Evolutionary conservation across 2,113 vertebrate species (phyloP).

Genomic region (Kryptolebias marmoratus): DNA sequence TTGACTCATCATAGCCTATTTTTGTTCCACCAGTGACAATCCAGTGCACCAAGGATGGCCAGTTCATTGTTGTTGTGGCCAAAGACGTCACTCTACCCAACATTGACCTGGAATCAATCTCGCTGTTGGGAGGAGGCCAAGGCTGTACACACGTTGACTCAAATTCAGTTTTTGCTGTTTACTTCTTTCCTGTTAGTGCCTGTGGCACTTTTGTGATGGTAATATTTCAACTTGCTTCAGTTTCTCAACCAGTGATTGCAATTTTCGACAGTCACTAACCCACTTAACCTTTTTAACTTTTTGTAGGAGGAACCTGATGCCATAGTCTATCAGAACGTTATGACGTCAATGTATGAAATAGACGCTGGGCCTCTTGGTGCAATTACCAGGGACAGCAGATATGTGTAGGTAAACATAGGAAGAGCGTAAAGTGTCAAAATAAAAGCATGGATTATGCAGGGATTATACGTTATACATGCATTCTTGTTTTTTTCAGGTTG

Average conservation of each 20-base stretch:
- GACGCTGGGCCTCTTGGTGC: constrained; percentile 45
- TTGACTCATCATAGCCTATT: neutral
- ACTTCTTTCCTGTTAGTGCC: constrained; percentile 68
- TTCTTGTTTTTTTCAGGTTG: constrained; percentile 48
- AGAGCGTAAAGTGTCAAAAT: neutral
- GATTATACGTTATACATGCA: neutral
- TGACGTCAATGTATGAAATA: constrained; percentile 68
- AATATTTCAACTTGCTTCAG: constrained; percentile 10
- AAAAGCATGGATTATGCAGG: neutral
- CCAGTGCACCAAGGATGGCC: constrained; percentile 74
- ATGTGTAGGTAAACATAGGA: constrained; percentile 64
- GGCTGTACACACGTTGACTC: constrained; percentile 56
- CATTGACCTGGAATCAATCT: constrained; percentile 54
- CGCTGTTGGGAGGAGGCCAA: constrained; percentile 30
- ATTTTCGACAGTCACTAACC: neutral
- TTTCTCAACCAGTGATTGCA: neutral
- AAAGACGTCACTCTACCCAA: constrained; percentile 66
- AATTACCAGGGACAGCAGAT: constrained; percentile 75
- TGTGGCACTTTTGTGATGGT: constrained; percentile 73
- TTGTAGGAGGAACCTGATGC: constrained; percentile 67
- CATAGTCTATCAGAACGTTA: constrained; percentile 76
- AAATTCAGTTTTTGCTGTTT: constrained; percentile 71
- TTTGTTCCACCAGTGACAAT: constrained; percentile 68
- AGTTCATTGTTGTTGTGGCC: constrained; percentile 73
- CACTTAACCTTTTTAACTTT: neutral